Conservation (phyloP, 2,113 vertebrate genomes). For the Osmerus mordax region DNA sequence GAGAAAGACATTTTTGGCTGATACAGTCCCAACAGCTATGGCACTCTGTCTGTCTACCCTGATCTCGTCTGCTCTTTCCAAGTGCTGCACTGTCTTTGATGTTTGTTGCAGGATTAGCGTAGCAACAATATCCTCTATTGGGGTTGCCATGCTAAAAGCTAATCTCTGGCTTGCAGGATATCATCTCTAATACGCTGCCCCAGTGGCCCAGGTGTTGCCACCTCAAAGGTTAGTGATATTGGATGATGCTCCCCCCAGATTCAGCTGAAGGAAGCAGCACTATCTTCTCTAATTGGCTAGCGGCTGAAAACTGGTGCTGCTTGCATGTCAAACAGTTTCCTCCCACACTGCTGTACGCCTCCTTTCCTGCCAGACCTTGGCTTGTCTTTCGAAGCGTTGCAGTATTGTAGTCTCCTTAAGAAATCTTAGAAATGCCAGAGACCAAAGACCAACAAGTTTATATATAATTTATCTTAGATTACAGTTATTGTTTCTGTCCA, state of each 20-base stretch:
- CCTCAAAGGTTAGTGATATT: not conserved
- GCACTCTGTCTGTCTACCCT: too few species aligned
- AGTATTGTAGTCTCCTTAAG: too few species aligned
- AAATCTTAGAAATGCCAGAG: too few species aligned
- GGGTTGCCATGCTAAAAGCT: not conserved
- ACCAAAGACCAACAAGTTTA: too few species aligned
- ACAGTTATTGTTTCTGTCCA: too few species aligned
- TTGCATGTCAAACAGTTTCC: conserved; percentile 19
- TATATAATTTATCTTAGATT: too few species aligned
- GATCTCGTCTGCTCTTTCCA: too few species aligned
- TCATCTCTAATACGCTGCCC: not conserved
- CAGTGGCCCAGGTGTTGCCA: conserved; percentile 15
- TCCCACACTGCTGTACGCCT: not conserved
- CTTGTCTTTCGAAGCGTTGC: not conserved
- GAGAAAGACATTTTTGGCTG: too few species aligned
- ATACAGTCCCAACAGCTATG: too few species aligned
- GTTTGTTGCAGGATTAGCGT: too few species aligned
- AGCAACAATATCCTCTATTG: not conserved
- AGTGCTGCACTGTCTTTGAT: too few species aligned
- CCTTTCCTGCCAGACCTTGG: not conserved
- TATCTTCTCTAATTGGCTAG: conserved; percentile 8
- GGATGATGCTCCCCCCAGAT: not conserved
- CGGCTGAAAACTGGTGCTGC: conserved; percentile 2
- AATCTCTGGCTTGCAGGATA: not conserved
- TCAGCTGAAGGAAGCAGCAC: not conserved